Base-by-base conservation (phyloP, 64 coral and sea anemone genomes). In the Pocillopora damicornis region DNA sequence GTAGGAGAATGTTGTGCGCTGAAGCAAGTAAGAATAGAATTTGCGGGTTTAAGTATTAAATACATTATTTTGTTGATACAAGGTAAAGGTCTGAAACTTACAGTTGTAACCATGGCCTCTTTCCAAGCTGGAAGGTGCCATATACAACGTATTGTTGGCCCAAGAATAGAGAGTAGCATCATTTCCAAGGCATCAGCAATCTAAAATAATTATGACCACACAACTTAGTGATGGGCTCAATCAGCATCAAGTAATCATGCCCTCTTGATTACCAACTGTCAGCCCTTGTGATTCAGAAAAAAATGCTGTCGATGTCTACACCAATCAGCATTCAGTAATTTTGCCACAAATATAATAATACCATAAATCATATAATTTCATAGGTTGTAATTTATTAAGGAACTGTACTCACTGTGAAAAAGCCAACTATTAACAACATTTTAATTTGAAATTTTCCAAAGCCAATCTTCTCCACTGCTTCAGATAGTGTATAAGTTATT, bases 161-260 rank as follows among this genome's bases (percentile, higher is more conserved):
- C 91, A 38, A 96, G 86, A 89, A 96, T 96, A 15, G 94, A 96
- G 17, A 96, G 66, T 13, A 96, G 57, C 94, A 96, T 96, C 91
- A 96, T 96, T 42, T 96, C 94, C 38, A 96, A 63, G 15, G 94
- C 88, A 87, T 96, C 94, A 77, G 94, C 91, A 20, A 93, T 81
- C 94, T 96, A 68, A 58, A 35, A 79, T 25, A 17, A 79, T 13
- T 66, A 83, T 59, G 11, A 61, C 18, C 9, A 78, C 18, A 37
- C 9, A 36, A 17, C 15, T 11, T 20, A 30, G 69, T 73, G 20
- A 73, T 25, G 20, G 2, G n/a, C 18, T 23, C 69, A 30, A 30
- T 30, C 30, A 30, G 30, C 30, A 30, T 30, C 30, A 30, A 30
- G 30, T 30, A 30, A 30, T 30, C 30, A 30, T 30, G 30, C 30